Conservation (phyloP, 2,797 vertebrate species). For the Coranthus polyacanthus region DNA sequence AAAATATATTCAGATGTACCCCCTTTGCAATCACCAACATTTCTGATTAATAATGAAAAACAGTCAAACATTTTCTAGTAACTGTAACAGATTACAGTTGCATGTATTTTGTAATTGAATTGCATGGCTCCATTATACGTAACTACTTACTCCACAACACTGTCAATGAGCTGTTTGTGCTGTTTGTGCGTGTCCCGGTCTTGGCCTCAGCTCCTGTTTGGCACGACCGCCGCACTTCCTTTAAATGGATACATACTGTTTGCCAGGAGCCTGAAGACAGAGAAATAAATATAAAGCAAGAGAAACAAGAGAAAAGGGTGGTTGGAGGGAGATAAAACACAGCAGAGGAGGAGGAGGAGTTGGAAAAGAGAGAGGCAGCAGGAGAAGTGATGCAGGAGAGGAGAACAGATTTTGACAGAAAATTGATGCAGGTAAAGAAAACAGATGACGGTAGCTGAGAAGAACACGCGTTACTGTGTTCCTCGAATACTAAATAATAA, state of each 20-base stretch:
- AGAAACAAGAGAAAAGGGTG: neutral
- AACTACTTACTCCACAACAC: neutral
- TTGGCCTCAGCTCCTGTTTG: constrained; percentile 12
- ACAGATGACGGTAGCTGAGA: neutral
- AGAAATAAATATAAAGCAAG: constrained; percentile 14
- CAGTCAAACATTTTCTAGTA: no score
- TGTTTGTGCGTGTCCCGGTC: constrained; percentile 19
- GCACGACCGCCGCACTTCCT: constrained; percentile 13
- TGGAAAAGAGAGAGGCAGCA: neutral
- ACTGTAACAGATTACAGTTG: no score
- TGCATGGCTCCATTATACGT: no score
- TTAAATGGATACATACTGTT: constrained; percentile 63
- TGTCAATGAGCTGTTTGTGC: neutral
- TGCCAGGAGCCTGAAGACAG: constrained; percentile 53
- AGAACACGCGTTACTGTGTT: neutral
- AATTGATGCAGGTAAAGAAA: neutral
- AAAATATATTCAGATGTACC: no score
- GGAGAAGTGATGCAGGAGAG: neutral
- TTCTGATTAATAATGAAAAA: no score
- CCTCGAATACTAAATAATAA: no score
- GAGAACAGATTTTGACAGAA: constrained; percentile 4
- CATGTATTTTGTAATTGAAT: no score
- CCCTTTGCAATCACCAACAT: no score
- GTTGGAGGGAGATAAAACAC: constrained; percentile 7
- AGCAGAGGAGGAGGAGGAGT: neutral